Base-by-base conservation (phyloP, 2,113 vertebrate species). In the Poicephalus meyeri region DNA sequence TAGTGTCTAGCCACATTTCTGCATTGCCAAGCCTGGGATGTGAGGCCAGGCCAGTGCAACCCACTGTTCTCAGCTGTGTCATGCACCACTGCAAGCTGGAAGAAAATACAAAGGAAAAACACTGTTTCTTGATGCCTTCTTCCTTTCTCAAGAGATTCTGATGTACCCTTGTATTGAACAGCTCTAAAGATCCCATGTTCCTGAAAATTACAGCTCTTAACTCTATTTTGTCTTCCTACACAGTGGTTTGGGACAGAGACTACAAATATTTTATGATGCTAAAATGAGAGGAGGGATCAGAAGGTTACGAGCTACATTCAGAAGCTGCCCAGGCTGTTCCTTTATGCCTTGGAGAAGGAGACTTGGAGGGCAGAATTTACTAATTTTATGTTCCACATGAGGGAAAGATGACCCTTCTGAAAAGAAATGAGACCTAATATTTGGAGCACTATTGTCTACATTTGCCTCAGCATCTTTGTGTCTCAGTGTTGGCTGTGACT, bases 181-280 rank as follows among this genome's bases (percentile, higher is more conserved):
- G 58, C 50, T 87, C 61, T 44, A 26, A 81, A 86, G 78, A 83
- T 31, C 19, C 50, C 15, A 3, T 25, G 11, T 55, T 91, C 87
- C 90, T 39, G 42, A 71, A 86, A 85, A 92, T 64, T 56, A 41
- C 55, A 64, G 73, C 71, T 92, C 78, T 94, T 60, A 68, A 44
- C 76, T 91, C 50, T 77, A 0, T 44, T 77, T 89, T 78, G 35
- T 46, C 76, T 56, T 80, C 64, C 26, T 35, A 52, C 14, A 1
- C 39, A 83, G 55, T 41, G 68, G 33, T 90, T 83, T 95, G 86
- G 72, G 87, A 66, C 46, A 42, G 46, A 33, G 73, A 77, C n/a
- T 35, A 55, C 76, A 93, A 88, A 86, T 86, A 86, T 53, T 86
- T 85, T 70, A 74, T 63, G 79, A 46, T 88, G 58, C 55, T 83